Evolutionary conservation across 2,888 invertebrate genomes (phyloP).

Genomic region (Athripsodes cinereus): DNA sequence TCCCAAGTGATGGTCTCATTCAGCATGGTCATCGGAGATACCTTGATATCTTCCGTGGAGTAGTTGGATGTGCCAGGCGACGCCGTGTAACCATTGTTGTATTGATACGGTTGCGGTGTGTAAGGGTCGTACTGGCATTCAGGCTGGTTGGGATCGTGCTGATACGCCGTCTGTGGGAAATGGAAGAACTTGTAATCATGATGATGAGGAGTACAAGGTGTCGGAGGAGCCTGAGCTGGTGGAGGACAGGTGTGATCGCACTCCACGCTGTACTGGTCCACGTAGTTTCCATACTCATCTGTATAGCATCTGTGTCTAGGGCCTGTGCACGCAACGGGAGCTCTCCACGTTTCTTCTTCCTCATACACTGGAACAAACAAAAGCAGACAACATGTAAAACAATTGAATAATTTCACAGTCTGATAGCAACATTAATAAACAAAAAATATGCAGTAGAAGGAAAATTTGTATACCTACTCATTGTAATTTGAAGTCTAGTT

Average conservation of each 20-base stretch:
- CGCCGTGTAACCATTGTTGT: slow-evolving; percentile 10
- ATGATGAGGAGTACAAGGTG: slow-evolving; percentile 15
- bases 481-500: no score
- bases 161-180: slow-evolving; percentile 10
- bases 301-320: slow-evolving; percentile 45
- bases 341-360: slow-evolving; percentile 40
- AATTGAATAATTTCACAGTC: no score
- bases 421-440: not conserved
- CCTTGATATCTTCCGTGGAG: slow-evolving; percentile 3
- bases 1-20: slow-evolving; percentile 18
- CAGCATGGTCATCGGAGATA: slow-evolving; percentile 3
- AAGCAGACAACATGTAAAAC: no score
- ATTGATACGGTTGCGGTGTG: slow-evolving; percentile 3
- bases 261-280: slow-evolving; percentile 40
- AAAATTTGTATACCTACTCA: no score
- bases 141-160: slow-evolving; percentile 1
- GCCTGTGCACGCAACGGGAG: slow-evolving; percentile 46
- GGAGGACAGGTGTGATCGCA: slow-evolving; percentile 39
- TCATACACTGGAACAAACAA: slow-evolving; percentile 27
- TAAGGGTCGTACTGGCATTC: slow-evolving; percentile 7
- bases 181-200: slow-evolving; percentile 21
- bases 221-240: slow-evolving; percentile 13
- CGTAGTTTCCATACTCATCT: slow-evolving; percentile 52
- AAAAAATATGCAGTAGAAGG: not conserved
- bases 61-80: slow-evolving; percentile 1